Base-by-base conservation (phyloP, 2,113 vertebrate species). In the Neogobius melanostomus region DNA sequence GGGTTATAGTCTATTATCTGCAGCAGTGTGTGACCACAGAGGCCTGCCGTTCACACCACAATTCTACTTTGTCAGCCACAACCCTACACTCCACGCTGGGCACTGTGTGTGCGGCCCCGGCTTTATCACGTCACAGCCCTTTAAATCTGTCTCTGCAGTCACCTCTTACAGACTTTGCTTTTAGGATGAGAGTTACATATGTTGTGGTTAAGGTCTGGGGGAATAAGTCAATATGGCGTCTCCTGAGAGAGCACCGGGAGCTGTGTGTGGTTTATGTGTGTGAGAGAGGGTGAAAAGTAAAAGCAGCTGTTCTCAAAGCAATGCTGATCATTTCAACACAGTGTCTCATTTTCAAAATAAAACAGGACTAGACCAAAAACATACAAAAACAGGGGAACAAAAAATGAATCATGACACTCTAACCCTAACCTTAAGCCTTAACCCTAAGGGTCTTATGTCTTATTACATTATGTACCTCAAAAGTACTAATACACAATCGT, bases 1-100 rank as follows among this genome's bases (percentile, higher is more conserved):
- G 81, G 76, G 85, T 88, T 89, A 84, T 72, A 86, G 76, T 75
- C 66, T 78, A 84, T 90, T 88, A 88, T 88, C 74, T 78, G 70
- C 75, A 74, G 54, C 49, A 68, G 72, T 21, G 53, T 76, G 60
- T 66, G 79, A 60, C 75, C 51, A 69, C 28, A 64, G 74, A 86
- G 56, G 57, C 63, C 66, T 68, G 66, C 60, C 44, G 9, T 77
- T 79, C 62, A 81, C 71, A 69, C 69, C 77, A 66, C 70, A 70
- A 82, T 83, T 84, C 74, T 15, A 81, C 79, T 70, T 71, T 69
- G 83, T 81, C 83, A 84, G 82, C 83, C 72, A 67, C 69, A 69
- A 67, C 69, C 71, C 53, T 47, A 45, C 70, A 79, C 72, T 74
- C 70, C 64, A 71, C 8, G n/a, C 68, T 61, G 63, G 54, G 60